Evolutionary conservation across 1,140 invertebrate genomes (phyloP), one percentile per base, ranked within the genome.

Genomic region (Lasioglossum baleicum): DNA sequence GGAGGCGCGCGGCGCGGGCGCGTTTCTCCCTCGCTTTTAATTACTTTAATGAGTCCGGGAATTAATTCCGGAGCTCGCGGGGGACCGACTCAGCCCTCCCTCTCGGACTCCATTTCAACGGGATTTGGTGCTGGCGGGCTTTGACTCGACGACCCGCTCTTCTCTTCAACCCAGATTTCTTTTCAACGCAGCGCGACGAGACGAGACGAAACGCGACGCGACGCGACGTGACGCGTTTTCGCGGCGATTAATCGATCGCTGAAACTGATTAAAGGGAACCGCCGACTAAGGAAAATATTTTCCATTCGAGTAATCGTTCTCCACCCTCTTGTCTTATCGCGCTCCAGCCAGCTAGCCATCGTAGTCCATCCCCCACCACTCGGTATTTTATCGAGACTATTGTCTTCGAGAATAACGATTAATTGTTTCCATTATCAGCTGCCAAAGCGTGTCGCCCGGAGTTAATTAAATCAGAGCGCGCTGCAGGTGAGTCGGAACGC

Each of bases 21-120:
- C 44, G 7, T 42, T 20, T 56, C 72, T 58, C 77, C 81, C 56
- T 68, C 74, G 73, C 71, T 86, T 84, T 86, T 86, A 81, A 80
- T 78, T 85, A 79, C 81, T 75, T 85, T 86, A 83, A 77, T 77
- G 75, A 77, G 67, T 51, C 75, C 58, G 44, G 42, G 67, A 77
- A 77, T 77, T 77, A 77, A 77, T 77, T 77, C 44, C 58, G 56
- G 56, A 58, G 56, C 17, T 58, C 56, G 48, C 61, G 75, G 75
- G 44, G 44, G 40, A 26, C 56, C 67, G 69, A 61, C 66, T 70
- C 66, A 4, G 22, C 26, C 51, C 7, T 10, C n/a, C 51, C 67
- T 74, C 64, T 42, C 76, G 44, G 44, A 15, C 51, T 53, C 51
- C 51, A 53, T 53, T 53, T 61, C 56, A 58, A 10, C 20, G 20